Conservation (phyloP, 23 tunicate genomes). For the Botrylloides violaceus region DNA sequence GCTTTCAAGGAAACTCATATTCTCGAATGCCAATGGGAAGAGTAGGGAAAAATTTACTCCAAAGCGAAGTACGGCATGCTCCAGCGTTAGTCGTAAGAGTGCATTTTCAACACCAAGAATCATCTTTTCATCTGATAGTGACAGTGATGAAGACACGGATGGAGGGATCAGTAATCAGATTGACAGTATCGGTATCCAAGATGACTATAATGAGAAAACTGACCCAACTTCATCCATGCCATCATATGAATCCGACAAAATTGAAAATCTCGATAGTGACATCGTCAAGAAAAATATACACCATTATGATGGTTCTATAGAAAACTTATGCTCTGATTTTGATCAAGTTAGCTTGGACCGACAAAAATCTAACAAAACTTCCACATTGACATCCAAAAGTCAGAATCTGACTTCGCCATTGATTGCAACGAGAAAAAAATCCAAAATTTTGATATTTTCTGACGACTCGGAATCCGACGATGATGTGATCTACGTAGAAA, state of each 20-base stretch:
- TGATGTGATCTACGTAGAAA: slow-evolving; percentile 8
- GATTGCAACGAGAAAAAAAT: neutral
- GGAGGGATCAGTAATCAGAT: neutral
- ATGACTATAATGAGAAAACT: neutral
- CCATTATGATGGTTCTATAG: neutral
- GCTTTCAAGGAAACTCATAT: neutral
- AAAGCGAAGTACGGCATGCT: neutral
- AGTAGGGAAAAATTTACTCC: too few relatives aligned
- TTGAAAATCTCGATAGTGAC: too few relatives aligned
- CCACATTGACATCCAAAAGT: neutral
- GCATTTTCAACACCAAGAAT: slow-evolving; percentile 6
- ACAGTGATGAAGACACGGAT: slow-evolving; percentile 4
- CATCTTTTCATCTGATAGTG: slow-evolving; percentile 15
- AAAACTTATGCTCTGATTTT: neutral
- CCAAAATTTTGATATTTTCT: neutral
- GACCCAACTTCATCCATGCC: neutral
- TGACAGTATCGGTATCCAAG: neutral
- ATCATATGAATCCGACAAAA: too few relatives aligned
- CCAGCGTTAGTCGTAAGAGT: neutral
- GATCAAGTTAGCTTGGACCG: too few relatives aligned
- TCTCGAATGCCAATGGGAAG: too few relatives aligned
- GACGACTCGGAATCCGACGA: slow-evolving; percentile 3
- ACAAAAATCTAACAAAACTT: neutral
- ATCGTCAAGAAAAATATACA: too few relatives aligned
- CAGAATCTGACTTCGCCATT: neutral